Percentiles rank a stretch among this genome's conserved stretches.
phyloP scores from a whole-genome alignment of 2,888 invertebrate species.

The Dascillus cervinus region DNA sequence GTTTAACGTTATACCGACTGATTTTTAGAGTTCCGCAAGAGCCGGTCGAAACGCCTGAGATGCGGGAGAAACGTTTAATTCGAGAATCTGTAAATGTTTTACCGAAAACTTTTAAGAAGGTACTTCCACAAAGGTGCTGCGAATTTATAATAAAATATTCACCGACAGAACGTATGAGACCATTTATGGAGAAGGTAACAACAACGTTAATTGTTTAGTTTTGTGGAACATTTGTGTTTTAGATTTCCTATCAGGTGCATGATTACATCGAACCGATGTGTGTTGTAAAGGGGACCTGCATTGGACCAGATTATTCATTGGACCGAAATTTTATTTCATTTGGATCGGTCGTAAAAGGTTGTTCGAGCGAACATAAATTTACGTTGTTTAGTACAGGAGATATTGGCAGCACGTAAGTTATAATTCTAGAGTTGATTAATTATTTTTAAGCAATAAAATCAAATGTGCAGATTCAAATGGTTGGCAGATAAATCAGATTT shows the following conservation, averaged over 20 bases:
- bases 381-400: constrained; percentile 50
- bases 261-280: constrained; percentile 46
- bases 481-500: constrained; percentile 40
- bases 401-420: constrained; percentile 44
- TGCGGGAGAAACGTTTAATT: constrained; percentile 15
- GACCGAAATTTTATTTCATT: constrained; percentile 46
- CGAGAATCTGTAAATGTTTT: constrained; percentile 27
- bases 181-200: constrained; percentile 34
- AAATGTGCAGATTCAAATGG: constrained; percentile 23
- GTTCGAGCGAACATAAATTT: constrained; percentile 39
- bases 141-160: constrained; percentile 36
- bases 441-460: background rate
- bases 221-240: constrained; percentile 13
- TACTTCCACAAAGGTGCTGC: constrained; percentile 33
- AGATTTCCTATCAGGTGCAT: constrained; percentile 46
- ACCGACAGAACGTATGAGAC: constrained; percentile 32
- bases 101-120: constrained; percentile 28
- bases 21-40: constrained; percentile 1
- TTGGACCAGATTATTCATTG: constrained; percentile 45
- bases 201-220: background rate
- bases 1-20: too few relatives aligned
- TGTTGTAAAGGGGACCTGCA: constrained; percentile 46
- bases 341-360: constrained; percentile 46
- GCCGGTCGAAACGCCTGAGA: constrained; percentile 16
- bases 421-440: background rate